Percentiles rank a stretch among this genome's conserved stretches.
phyloP scores from a whole-genome alignment of 2,113 vertebrate species.

The Panthera uncia region DNA sequence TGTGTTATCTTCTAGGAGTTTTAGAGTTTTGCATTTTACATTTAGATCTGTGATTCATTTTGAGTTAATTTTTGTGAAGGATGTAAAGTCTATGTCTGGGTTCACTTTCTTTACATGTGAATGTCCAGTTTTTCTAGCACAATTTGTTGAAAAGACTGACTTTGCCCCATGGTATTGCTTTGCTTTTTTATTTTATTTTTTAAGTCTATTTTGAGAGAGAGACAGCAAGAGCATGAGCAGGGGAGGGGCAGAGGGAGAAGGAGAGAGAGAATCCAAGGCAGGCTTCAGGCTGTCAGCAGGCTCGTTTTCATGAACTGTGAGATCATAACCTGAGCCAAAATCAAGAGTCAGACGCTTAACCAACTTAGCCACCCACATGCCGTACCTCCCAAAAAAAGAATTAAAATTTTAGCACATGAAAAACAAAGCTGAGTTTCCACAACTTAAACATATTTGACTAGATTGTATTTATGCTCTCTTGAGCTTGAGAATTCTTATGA shows the following conservation, averaged over 20 bases:
- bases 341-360: neutral
- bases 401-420: neutral
- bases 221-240: too few species aligned
- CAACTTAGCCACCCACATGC: neutral
- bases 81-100: neutral
- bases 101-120: neutral
- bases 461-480: neutral
- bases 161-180: neutral
- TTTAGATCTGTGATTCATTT: neutral
- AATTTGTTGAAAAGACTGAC: neutral
- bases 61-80: neutral
- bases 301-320: neutral
- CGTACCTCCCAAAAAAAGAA: neutral
- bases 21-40: neutral
- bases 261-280: neutral
- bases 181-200: neutral
- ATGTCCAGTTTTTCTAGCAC: neutral
- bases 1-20: neutral
- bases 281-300: too few species aligned
- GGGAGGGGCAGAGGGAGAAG: neutral
- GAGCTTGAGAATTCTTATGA: neutral
- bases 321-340: neutral
- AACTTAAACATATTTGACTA: neutral
- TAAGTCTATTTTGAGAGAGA: neutral
- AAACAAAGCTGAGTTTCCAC: neutral